Evolutionary conservation across 2,797 vertebrate genomes (phyloP).

Genomic region (Muscicapa striata): DNA sequence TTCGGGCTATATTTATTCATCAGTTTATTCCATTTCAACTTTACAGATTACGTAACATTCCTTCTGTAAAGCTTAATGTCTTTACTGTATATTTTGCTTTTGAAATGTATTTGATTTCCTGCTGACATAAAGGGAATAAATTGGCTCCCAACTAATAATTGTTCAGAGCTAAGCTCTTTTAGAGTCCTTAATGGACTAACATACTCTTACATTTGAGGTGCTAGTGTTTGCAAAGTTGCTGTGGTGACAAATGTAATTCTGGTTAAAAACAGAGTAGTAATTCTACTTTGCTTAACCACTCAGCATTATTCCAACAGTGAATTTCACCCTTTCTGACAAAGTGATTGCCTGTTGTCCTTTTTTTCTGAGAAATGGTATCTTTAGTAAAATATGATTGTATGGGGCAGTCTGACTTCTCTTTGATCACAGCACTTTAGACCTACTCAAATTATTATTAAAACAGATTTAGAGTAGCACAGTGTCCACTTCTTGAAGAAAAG

Average conservation of each 20-base stretch:
- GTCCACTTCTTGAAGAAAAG: not conserved
- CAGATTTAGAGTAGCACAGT: not conserved
- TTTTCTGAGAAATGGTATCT: not conserved
- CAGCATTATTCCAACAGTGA: not conserved
- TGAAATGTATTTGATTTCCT: not conserved
- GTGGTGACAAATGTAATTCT: constrained; percentile 44
- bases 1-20: not conserved
- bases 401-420: not conserved
- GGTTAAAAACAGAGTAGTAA: not conserved
- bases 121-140: not conserved
- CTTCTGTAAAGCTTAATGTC: not conserved
- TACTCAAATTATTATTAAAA: not conserved
- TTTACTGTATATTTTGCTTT: not conserved
- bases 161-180: not conserved
- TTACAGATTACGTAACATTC: not conserved
- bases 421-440: not conserved
- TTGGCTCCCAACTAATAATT: not conserved
- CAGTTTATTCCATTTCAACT: not conserved
- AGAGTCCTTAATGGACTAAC: not conserved
- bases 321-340: not conserved
- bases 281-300: constrained; percentile 49
- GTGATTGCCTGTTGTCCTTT: not conserved
- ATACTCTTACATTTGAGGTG: constrained; percentile 4
- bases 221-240: constrained; percentile 54
- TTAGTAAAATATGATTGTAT: not conserved